A percentile compares a stretch with the other conserved stretches of the same genome.
phyloP scores from a whole-genome alignment of 2,797 vertebrate species.

The Microhierax caerulescens region DNA sequence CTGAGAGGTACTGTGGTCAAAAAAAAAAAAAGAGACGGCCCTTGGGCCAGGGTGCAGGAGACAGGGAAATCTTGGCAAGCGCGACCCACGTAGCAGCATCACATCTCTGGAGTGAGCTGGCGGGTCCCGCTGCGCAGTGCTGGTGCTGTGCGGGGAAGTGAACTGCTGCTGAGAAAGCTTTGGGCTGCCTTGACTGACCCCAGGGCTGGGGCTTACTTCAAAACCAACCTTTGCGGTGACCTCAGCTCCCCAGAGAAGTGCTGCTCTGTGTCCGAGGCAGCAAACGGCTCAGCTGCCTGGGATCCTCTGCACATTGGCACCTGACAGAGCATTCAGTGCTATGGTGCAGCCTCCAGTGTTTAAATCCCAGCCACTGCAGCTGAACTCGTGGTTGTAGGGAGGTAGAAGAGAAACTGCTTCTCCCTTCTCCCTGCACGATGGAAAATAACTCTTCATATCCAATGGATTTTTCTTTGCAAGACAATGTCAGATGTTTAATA shows the following conservation, averaged over 20 bases:
- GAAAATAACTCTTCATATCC: slow-evolving; percentile 11
- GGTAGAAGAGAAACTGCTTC: not conserved
- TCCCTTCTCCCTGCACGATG: not conserved
- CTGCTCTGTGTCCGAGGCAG: slow-evolving; percentile 39
- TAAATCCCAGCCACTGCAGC: not conserved
- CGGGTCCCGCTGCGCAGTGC: not conserved
- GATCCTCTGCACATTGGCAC: slow-evolving; percentile 51
- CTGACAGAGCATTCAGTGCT: not conserved
- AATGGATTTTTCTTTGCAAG: not conserved
- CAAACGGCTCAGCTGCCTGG: slow-evolving; percentile 9
- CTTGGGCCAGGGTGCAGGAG: not conserved
- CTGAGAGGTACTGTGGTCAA: slow-evolving; percentile 31
- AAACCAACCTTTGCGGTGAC: not conserved
- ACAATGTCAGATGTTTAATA: not conserved
- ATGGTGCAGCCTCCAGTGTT: not conserved
- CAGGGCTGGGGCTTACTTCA: not conserved
- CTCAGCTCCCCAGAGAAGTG: slow-evolving; percentile 49
- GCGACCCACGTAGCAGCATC: accelerated
- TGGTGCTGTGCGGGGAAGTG: not conserved
- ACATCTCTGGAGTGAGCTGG: not conserved
- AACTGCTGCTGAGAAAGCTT: not conserved
- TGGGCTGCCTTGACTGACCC: slow-evolving; percentile 3
- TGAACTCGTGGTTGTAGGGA: not conserved
- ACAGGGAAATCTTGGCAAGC: not conserved
- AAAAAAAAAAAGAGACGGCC: not conserved